phyloP scores from a whole-genome alignment of 2,888 invertebrate genomes.

The Syritta pipiens region DNA sequence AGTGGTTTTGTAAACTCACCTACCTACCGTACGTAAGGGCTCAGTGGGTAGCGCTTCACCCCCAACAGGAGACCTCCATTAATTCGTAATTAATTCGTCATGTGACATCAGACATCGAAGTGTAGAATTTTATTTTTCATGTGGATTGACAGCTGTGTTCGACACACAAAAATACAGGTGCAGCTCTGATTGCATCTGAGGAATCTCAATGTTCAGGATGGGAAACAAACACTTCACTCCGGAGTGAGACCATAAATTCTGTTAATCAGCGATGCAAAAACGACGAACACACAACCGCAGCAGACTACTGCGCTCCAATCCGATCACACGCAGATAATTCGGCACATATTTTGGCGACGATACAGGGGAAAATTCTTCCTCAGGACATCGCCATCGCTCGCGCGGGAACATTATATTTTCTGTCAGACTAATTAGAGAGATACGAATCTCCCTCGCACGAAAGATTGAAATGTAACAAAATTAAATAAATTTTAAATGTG shows the following conservation, averaged over 20 bases:
- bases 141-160: constrained; percentile 42
- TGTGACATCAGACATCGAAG: constrained; percentile 44
- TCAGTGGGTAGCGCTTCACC: constrained; percentile 51
- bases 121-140: constrained; percentile 45
- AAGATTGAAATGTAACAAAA: constrained; percentile 64
- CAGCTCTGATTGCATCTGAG: no score
- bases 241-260: constrained; percentile 62
- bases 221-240: constrained; percentile 47
- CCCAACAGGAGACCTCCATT: constrained; percentile 53
- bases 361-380: constrained; percentile 26
- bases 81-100: constrained; percentile 64
- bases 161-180: constrained; percentile 40
- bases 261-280: constrained; percentile 51
- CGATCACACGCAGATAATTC: constrained; percentile 46
- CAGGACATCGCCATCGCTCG: constrained; percentile 53
- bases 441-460: constrained; percentile 33
- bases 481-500: constrained; percentile 56
- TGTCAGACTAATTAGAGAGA: constrained; percentile 67
- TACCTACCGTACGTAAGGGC: constrained; percentile 40
- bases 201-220: constrained; percentile 66
- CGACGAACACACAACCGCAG: constrained; percentile 28
- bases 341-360: constrained; percentile 53
- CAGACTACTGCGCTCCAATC: constrained; percentile 19
- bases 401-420: constrained; percentile 66
- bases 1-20: constrained; percentile 51